Percentiles rank a stretch among this genome's conserved stretches.
phyloP scores from a whole-genome alignment of 2,113 vertebrate genomes.

The Labeo rohita region DNA sequence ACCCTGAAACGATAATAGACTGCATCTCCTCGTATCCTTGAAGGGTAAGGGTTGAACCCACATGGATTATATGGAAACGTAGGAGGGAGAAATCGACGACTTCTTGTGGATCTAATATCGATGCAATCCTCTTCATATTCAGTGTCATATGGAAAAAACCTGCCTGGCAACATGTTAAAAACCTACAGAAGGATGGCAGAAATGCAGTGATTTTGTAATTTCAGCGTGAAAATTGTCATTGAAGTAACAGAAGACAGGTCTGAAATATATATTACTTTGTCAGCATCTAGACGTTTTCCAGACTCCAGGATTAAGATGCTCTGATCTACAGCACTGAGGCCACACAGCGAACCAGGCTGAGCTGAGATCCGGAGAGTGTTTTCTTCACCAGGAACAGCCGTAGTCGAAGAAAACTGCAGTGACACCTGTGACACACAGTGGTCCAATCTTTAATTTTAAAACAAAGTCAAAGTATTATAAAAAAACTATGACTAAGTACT shows the following conservation, averaged over 20 bases:
- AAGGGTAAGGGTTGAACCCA: background rate
- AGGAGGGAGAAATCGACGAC: background rate
- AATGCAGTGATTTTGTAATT: background rate
- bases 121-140: constrained; percentile 51
- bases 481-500: background rate
- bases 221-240: background rate
- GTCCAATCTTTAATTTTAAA: background rate
- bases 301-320: constrained; percentile 82
- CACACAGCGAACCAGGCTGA: constrained; percentile 81
- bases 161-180: constrained; percentile 54
- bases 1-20: background rate
- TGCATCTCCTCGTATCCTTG: background rate
- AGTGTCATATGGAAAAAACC: constrained; percentile 43
- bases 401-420: constrained; percentile 71
- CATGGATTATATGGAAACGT: background rate
- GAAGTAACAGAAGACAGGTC: background rate
- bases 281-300: constrained; percentile 71
- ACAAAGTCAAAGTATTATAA: background rate
- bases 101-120: constrained; percentile 54
- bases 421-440: constrained; percentile 67
- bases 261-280: constrained; percentile 56
- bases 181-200: background rate
- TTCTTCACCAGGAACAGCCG: constrained; percentile 75
- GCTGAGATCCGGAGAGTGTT: constrained; percentile 70
- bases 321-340: constrained; percentile 80